phyloP scores from a whole-genome alignment of 1,140 invertebrate species.

The Agrypnia vestita region DNA sequence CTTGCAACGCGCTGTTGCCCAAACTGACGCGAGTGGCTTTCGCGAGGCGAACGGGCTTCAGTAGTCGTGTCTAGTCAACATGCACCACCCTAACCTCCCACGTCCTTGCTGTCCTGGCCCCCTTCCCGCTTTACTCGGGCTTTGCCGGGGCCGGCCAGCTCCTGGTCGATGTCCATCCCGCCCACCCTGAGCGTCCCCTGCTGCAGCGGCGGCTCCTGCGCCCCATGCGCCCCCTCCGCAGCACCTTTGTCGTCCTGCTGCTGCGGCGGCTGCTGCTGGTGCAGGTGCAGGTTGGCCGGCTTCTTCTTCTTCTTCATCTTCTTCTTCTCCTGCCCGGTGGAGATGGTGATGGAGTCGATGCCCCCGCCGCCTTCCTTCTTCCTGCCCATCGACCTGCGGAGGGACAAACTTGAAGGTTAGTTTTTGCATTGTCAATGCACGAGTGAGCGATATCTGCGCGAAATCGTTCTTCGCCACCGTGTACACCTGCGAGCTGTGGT shows the following conservation, averaged over 20 bases:
- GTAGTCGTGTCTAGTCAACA: conserved; percentile 1
- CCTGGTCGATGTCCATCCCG: conserved; percentile 39
- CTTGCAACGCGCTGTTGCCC: no score
- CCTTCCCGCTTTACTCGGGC: conserved; percentile 56
- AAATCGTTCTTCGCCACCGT: no score
- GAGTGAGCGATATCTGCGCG: no score
- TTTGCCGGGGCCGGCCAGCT: conserved; percentile 52
- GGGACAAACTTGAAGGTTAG: no score
- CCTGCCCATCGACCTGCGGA: conserved; percentile 49
- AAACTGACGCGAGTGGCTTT: no score
- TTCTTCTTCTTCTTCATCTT: conserved; percentile 56
- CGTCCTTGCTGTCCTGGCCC: conserved; percentile 40
- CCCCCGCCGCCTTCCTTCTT: conserved; percentile 53
- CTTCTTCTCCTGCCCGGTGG: conserved; percentile 53
- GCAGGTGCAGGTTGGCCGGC: conserved; percentile 52
- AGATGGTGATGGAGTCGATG: conserved; percentile 56
- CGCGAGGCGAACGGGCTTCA: no score
- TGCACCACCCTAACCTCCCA: conserved; percentile 55
- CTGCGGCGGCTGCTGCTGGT: conserved; percentile 19
- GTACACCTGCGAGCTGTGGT: no score
- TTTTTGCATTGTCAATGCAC: no score
- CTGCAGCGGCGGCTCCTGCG: background rate
- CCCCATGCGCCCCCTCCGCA: background rate
- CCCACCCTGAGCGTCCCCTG: background rate
- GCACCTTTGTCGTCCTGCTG: conserved; percentile 56